phyloP scores from a whole-genome alignment of 2,888 invertebrate genomes.

The Melieria picta region DNA sequence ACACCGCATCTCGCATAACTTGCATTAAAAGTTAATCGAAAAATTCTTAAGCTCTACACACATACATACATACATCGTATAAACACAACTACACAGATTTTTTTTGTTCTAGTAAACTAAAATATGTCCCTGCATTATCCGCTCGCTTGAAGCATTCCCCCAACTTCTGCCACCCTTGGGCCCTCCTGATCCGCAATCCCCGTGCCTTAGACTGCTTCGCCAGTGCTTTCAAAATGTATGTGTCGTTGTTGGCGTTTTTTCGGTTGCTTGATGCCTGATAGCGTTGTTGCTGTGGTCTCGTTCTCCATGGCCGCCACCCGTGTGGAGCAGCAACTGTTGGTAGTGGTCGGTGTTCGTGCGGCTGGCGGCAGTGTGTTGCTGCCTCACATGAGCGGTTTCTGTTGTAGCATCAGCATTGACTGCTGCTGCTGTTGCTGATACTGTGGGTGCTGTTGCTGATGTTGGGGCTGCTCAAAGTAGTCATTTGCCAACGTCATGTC shows the following conservation, averaged over 20 bases:
- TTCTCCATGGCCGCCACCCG: background rate
- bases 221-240: constrained; percentile 7
- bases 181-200: too few relatives aligned
- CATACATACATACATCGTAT: too few relatives aligned
- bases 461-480: constrained; percentile 42
- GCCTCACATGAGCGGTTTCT: constrained; percentile 23
- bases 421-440: constrained; percentile 30
- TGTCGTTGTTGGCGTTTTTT: background rate
- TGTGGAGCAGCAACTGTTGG: background rate
- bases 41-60: too few relatives aligned
- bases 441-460: constrained; percentile 37
- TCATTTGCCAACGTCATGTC: constrained; percentile 43
- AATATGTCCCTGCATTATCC: too few relatives aligned
- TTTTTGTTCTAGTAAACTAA: too few relatives aligned
- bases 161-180: too few relatives aligned
- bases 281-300: background rate
- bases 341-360: constrained; percentile 6
- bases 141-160: too few relatives aligned
- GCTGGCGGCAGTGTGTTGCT: background rate
- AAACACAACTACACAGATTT: too few relatives aligned
- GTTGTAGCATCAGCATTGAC: background rate
- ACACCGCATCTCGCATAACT: too few relatives aligned
- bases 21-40: too few relatives aligned
- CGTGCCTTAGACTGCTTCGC: too few relatives aligned
- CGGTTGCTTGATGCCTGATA: background rate